Evolutionary conservation across 2,888 invertebrate genomes (phyloP).

Genomic region (Tipula vernalis): DNA sequence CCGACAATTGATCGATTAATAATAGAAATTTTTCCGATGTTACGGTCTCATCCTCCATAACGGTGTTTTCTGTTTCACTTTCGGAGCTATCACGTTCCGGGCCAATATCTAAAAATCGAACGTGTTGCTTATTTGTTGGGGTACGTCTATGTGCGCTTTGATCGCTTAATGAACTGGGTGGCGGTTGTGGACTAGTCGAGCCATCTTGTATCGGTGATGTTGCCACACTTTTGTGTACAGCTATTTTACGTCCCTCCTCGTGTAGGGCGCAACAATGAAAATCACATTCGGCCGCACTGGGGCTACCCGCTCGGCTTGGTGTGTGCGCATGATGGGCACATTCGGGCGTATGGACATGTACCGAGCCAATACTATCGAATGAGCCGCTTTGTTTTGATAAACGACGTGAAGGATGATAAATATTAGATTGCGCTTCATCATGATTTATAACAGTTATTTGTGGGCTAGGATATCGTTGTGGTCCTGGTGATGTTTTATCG

Average conservation of each 20-base stretch:
- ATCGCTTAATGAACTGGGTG: conserved; percentile 20
- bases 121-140: conserved; percentile 57
- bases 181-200: conserved; percentile 52
- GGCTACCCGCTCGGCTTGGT: conserved; percentile 53
- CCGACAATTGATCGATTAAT: conserved; percentile 83
- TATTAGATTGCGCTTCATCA: conserved; percentile 57
- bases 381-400: conserved; percentile 47
- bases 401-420: conserved; percentile 35
- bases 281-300: conserved; percentile 68
- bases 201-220: conserved; percentile 84
- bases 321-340: conserved; percentile 60
- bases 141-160: conserved; percentile 33
- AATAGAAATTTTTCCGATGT: conserved; percentile 86
- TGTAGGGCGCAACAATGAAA: conserved; percentile 92
- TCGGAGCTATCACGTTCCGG: conserved; percentile 79
- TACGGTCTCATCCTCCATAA: conserved; percentile 80
- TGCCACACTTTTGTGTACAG: conserved; percentile 83
- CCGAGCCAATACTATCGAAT: conserved; percentile 50
- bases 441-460: conserved; percentile 92
- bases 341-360: conserved; percentile 74
- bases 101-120: conserved; percentile 68
- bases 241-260: conserved; percentile 83
- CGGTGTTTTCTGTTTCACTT: conserved; percentile 86
- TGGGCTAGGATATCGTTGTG: conserved; percentile 50
- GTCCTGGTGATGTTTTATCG: conserved; percentile 42